A percentile compares a stretch with the other conserved stretches of the same genome.
These are phyloP conservation scores for Trematomus loennbergii DNA, from an alignment of 2,113 vertebrate species.

Conservation along the genomic window DNA sequence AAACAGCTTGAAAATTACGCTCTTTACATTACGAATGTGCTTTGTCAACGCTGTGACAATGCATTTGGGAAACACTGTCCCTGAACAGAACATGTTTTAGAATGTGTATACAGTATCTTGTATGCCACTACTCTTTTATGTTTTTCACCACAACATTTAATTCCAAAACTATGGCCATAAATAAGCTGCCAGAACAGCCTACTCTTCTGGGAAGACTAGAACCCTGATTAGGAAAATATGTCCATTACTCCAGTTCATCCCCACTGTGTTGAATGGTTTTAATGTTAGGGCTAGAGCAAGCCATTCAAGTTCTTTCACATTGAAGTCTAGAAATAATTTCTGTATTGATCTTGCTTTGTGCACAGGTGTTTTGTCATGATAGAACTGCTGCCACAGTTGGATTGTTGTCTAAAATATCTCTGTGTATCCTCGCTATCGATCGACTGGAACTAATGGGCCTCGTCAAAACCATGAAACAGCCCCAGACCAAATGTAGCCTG, in stretches of 20 bases:
- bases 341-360: neutral
- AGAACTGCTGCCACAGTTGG: neutral
- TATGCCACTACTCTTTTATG: constrained; percentile 10
- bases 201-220: neutral
- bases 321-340: neutral
- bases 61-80: constrained; percentile 46
- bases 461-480: neutral
- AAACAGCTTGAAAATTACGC: no score
- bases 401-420: neutral
- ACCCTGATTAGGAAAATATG: neutral
- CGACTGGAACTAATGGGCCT: neutral
- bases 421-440: neutral
- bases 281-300: neutral
- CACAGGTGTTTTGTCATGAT: neutral
- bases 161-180: neutral
- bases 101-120: constrained; percentile 17
- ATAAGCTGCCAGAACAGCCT: neutral
- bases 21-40: no score
- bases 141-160: neutral
- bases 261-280: neutral
- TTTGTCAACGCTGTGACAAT: constrained; percentile 58
- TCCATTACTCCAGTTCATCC: neutral
- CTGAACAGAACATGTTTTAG: constrained; percentile 27
- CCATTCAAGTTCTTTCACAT: neutral
- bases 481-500: neutral